Base-by-base conservation (phyloP, 2,797 vertebrate species). In the Thunnus albacares region DNA sequence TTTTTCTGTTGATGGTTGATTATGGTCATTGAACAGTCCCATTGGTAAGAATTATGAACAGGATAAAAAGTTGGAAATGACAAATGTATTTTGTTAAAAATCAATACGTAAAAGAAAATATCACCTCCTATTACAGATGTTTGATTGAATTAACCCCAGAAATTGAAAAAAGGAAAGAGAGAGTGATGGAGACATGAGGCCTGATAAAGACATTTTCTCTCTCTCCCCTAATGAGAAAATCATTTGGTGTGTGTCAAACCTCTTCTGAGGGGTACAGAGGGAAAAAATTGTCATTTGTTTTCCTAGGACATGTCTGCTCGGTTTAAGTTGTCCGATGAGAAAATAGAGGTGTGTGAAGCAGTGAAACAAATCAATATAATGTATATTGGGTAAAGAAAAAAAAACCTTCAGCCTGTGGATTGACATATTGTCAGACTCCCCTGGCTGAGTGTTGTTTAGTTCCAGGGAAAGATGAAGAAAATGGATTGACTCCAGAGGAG, bases 341-440 rank as follows among this genome's bases (percentile, higher is more conserved):
- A 30, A 30, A 30, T 30, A 30, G 28, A 30, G 28, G 28, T 64
- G 26, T 47, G 17, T 51, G 47, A 75, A 28, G 58, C 1, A 12
- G 51, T 13, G 49, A 30, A 77, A 65, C 8, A 73, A 63, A 63
- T 82, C 58, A 52, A 67, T 79, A 63, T 22, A 7, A 4, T 49
- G 47, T 49, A 47, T 49, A 72, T 45, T 15, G 41, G 6, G 17
- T 49, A 13, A 68, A 57, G 10, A 41, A 58, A 18, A 60, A 38
- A 20, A 35, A 51, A 30, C 28, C 55, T 56, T 38, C 24, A 66
- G 77, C 73, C 68, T 73, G 11, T 12, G 15, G 33, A 71, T 35
- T 67, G 69, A 77, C 72, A 75, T 69, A 75, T 69, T 55, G 61
- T 68, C 72, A 30, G 17, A 57, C 4, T 59, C 12, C 35, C 22